These are phyloP conservation scores for Pholis gunnellus DNA, from an alignment of 2,113 vertebrate species.

Conservation along the genomic window DNA sequence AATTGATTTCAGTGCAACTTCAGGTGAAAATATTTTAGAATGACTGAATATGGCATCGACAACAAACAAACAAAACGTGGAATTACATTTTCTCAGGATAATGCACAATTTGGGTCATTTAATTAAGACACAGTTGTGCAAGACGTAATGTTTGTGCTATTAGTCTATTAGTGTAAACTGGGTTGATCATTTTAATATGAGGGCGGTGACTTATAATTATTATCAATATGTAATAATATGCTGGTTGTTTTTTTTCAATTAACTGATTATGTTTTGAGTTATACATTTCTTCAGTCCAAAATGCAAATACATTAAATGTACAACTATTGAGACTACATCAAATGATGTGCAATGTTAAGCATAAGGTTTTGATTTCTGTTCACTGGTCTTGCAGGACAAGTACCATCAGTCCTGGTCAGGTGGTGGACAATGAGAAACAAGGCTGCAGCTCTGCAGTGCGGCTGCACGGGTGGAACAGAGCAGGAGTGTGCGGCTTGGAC, in stretches of 20 bases:
- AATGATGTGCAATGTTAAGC: background rate
- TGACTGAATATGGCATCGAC: background rate
- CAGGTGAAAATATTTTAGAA: background rate
- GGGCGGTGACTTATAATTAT: background rate
- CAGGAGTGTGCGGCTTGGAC: conserved; percentile 84
- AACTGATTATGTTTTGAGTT: background rate
- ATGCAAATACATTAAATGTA: background rate
- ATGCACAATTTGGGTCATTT: background rate
- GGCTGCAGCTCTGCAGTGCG: conserved; percentile 24
- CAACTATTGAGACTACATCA: background rate
- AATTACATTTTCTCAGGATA: background rate
- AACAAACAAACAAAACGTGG: background rate
- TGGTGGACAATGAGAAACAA: conserved; percentile 29
- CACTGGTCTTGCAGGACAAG: conserved; percentile 37
- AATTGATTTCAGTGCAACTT: background rate
- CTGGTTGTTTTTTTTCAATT: background rate
- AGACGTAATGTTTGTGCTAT: too few relatives aligned
- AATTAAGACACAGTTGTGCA: background rate
- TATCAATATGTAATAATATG: background rate
- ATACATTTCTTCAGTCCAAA: background rate
- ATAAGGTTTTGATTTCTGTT: background rate
- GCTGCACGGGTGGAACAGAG: conserved; percentile 17
- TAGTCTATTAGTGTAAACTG: background rate
- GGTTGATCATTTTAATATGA: background rate
- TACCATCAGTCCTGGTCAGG: background rate